Base-by-base conservation (phyloP, 2,888 invertebrate genomes). In the Drosophila pullipes region DNA sequence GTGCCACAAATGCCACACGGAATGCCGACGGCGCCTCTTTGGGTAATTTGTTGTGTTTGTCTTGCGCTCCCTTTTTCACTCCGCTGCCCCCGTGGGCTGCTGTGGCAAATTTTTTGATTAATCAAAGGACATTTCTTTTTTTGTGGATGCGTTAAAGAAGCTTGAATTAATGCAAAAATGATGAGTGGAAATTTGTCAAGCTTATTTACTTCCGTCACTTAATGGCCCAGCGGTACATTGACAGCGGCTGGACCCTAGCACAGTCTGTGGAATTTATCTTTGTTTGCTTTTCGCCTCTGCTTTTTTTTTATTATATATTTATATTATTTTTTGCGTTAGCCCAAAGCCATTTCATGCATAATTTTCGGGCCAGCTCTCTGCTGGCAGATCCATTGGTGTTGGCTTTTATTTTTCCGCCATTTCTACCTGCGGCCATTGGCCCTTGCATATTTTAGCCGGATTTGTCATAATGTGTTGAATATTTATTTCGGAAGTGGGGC, bases 131-230 rank as follows among this genome's bases (percentile, higher is more conserved):
- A 89, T 90, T 89, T 47, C 16, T 47, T 25, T 47, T 47, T 22
- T 87, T 85, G 78, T 60, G 70, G 81, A 70, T 78, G 80, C 81
- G 87, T 88, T 89, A 89, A 91, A 89, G 84, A 82, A 91, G 89
- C 85, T 85, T 77, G 87, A 92, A 92, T 92, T 92, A 92, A 92
- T 92, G 90, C 90, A 90, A 90, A 91, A 91, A 92, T 92, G 91
- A 92, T 91, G 89, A 92, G 90, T 89, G 90, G 89, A 91, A 92
- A 92, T 92, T 92, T 92, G 92, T 92, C 91, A 91, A 90, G 90
- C 90, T 91, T 91, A 90, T 91, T 91, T 89, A 89, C 88, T 89
- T 89, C 89, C 90, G 88, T 89, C 90, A 89, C 80, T 89, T 89
- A 90, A 89, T 90, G 88, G 82, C 74, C 85, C 84, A 71, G 82